These are phyloP conservation scores for Cotesia typhae DNA, from an alignment of 1,140 invertebrate species.

Conservation along the genomic window DNA sequence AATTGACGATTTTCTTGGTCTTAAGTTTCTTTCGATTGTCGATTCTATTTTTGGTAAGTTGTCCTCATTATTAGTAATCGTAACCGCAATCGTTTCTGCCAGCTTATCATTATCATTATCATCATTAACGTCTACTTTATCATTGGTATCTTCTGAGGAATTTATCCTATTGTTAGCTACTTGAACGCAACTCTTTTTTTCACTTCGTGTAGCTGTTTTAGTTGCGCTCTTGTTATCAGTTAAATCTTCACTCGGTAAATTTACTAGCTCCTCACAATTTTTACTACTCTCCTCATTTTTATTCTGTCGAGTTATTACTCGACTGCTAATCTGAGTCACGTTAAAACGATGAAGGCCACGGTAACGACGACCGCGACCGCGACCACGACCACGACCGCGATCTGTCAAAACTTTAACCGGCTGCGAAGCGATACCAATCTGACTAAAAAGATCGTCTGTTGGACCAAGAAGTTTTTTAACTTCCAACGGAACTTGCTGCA, in stretches of 20 bases:
- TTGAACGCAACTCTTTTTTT: not conserved
- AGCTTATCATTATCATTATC: not conserved
- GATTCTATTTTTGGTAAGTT: not conserved
- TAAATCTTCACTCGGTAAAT: not conserved
- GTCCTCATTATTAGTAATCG: not conserved
- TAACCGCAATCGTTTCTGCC: not conserved
- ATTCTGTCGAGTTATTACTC: slow-evolving; percentile 30
- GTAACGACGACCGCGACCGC: too few species aligned
- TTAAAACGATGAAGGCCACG: too few species aligned
- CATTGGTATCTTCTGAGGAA: not conserved
- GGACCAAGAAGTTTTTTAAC: slow-evolving; percentile 45
- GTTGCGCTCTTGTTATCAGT: not conserved
- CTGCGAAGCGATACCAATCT: slow-evolving; percentile 35
- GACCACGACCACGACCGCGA: not conserved
- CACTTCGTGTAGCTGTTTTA: not conserved
- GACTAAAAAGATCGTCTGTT: slow-evolving; percentile 42
- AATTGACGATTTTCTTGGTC: slow-evolving; percentile 10
- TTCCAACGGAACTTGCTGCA: slow-evolving; percentile 43
- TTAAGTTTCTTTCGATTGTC: not conserved
- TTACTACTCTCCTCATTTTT: slow-evolving; percentile 44
- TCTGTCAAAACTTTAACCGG: slow-evolving; percentile 29
- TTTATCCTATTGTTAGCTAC: not conserved
- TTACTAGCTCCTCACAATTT: not conserved
- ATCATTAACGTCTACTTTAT: not conserved
- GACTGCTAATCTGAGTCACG: too few species aligned